These are phyloP conservation scores for Syngnathus acus DNA, from an alignment of 2,797 vertebrate species.

Conservation along the genomic window DNA sequence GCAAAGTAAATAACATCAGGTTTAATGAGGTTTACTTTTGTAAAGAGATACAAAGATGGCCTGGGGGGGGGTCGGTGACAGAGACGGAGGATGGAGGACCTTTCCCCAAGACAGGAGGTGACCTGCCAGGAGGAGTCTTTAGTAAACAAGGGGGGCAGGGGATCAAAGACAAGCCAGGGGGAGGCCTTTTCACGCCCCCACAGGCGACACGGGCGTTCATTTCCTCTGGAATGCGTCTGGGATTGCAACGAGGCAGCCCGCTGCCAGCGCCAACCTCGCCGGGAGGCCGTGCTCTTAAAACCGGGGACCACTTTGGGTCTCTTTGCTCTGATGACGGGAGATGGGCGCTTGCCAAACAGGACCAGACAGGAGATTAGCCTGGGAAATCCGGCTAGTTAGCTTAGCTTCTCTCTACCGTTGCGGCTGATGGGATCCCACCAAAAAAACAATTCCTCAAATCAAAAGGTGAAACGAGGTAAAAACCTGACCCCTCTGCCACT, in stretches of 20 bases:
- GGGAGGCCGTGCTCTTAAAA: slow-evolving; percentile 43
- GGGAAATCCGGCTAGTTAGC: neutral
- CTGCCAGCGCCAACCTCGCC: slow-evolving; percentile 46
- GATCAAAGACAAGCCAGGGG: slow-evolving; percentile 61
- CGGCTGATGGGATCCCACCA: neutral
- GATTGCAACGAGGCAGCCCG: slow-evolving; percentile 55
- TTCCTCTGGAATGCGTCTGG: slow-evolving; percentile 72
- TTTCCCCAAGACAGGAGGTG: slow-evolving; percentile 56
- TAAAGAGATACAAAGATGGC: slow-evolving; percentile 1
- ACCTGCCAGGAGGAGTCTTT: slow-evolving; percentile 46
- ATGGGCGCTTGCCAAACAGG: neutral
- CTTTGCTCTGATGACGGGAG: slow-evolving; percentile 30
- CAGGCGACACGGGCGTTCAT: slow-evolving; percentile 64
- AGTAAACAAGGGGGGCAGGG: slow-evolving; percentile 47
- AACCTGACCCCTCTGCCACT: neutral
- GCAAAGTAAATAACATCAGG: neutral
- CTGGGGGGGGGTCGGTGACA: slow-evolving; percentile 46
- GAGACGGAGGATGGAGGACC: slow-evolving; percentile 4
- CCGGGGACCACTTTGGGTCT: slow-evolving; percentile 19
- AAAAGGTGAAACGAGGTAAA: neutral
- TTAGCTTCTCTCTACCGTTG: neutral
- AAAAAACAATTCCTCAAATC: neutral
- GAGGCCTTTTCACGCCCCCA: slow-evolving; percentile 65
- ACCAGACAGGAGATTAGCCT: neutral
- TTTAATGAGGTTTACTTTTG: slow-evolving; percentile 8